Evolutionary conservation across 1,140 invertebrate genomes (phyloP).

Genomic region (Drosophila rhopaloa): DNA sequence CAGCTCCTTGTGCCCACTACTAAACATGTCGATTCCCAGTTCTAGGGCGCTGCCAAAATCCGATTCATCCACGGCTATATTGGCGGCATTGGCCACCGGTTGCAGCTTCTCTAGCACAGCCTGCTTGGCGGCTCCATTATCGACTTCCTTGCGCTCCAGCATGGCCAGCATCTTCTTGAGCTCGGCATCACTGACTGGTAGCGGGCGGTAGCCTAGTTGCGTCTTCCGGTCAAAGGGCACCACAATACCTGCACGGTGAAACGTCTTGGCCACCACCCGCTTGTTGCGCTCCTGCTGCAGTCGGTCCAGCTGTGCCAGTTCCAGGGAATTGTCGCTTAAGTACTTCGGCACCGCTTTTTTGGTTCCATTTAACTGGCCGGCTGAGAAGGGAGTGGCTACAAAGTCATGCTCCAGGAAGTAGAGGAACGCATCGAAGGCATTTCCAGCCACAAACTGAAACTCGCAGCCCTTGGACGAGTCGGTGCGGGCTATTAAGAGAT

Average conservation of each 20-base stretch:
- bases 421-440: conserved; percentile 93
- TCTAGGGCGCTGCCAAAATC: conserved; percentile 96
- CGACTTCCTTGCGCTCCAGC: conserved; percentile 86
- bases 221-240: conserved; percentile 93
- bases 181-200: conserved; percentile 91
- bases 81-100: conserved; percentile 89
- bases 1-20: conserved; percentile 89
- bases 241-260: conserved; percentile 94
- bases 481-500: conserved; percentile 92
- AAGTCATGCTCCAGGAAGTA: conserved; percentile 87
- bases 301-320: conserved; percentile 51
- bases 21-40: conserved; percentile 93
- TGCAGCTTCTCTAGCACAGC: conserved; percentile 88
- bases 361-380: conserved; percentile 86
- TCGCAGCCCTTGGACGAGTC: conserved; percentile 88
- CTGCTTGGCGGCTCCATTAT: conserved; percentile 86
- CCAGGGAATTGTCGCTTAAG: conserved; percentile 88
- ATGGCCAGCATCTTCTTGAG: conserved; percentile 90
- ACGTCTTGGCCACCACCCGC: conserved; percentile 90
- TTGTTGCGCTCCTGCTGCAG: conserved; percentile 87
- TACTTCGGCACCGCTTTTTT: conserved; percentile 88
- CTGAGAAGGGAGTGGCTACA: conserved; percentile 89
- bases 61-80: conserved; percentile 92
- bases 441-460: conserved; percentile 90
- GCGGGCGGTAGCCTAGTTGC: conserved; percentile 91